These are phyloP conservation scores for Acestrorhynchus altus DNA, from an alignment of 2,797 vertebrate species.

Conservation along the genomic window DNA sequence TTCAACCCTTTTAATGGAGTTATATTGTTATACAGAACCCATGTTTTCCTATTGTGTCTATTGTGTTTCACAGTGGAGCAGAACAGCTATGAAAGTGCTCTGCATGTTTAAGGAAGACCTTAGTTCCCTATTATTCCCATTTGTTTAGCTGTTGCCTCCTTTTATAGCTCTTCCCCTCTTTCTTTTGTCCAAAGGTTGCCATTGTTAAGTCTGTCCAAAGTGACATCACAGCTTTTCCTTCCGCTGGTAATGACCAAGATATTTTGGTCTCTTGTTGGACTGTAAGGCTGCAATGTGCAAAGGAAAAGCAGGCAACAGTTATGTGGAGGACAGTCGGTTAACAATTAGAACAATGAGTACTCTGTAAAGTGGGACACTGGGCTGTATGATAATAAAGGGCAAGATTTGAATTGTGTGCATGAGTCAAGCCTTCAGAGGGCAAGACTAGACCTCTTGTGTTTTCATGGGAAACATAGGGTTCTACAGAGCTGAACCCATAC, in stretches of 20 bases:
- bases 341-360: conserved; percentile 26
- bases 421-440: conserved; percentile 20
- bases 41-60: too few species aligned
- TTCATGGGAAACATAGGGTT: background rate
- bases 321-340: background rate
- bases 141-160: conserved; percentile 38
- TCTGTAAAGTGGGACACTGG: conserved; percentile 18
- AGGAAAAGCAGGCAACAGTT: conserved; percentile 3
- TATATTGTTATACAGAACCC: too few species aligned
- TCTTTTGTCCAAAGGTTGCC: conserved; percentile 26
- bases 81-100: background rate
- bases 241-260: background rate
- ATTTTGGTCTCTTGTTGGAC: conserved; percentile 18
- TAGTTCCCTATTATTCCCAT: background rate
- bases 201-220: conserved; percentile 1
- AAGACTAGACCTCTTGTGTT: background rate
- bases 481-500: background rate
- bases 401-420: conserved; percentile 28
- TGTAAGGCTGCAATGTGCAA: conserved; percentile 12
- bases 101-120: background rate
- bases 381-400: conserved; percentile 35
- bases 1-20: too few species aligned
- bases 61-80: too few species aligned
- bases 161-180: conserved; percentile 51
- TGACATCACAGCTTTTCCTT: conserved; percentile 38